Evolutionary conservation across 2,797 vertebrate genomes (phyloP), one percentile per base, ranked within the genome.

Genomic region (Sardinella longiceps): DNA sequence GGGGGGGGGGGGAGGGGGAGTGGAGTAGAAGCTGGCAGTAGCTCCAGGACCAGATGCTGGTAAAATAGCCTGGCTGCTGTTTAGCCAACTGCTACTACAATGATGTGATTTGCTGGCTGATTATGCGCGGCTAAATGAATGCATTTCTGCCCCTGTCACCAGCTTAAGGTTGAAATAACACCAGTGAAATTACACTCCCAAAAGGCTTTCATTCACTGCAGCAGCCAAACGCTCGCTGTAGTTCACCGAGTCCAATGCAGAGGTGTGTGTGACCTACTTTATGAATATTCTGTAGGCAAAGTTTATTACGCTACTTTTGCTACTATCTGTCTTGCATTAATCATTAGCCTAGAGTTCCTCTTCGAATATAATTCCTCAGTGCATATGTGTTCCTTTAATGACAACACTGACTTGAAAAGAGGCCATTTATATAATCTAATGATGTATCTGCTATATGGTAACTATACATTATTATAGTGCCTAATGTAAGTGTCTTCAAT

Each of bases 31-130:
- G 15, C 23, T 66, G 60, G 60, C 60, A 66, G 60, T 66, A 30
- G 25, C 25, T 30, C 2, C 25, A 30, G n/a, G 60, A 11, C 25
- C 60, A 66, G 60, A 66, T 66, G 60, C 60, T 66, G 25, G 60
- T 66, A 66, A 28, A 66, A 66, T 66, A 11, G 60, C 60, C n/a
- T 11, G 60, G 60, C 60, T 14, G 60, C 60, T 66, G 60, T 66
- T 14, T 25, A 25, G 23, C 60, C 60, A 66, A 66, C 60, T 66
- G 60, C 28, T 66, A 66, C 60, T 30, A 66, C 60, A 66, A 66
- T 66, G 25, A 66, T 66, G 60, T 6, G 7, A 66, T 66, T 66
- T 66, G 25, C 60, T 66, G 60, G 6, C 12, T 30, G 60, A 66
- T 66, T 66, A 66, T 23, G 7, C 14, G 60, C 28, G 9, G 60